These are phyloP conservation scores for Coenonympha glycerion DNA, from an alignment of 2,888 invertebrate genomes.

Conservation along the genomic window DNA sequence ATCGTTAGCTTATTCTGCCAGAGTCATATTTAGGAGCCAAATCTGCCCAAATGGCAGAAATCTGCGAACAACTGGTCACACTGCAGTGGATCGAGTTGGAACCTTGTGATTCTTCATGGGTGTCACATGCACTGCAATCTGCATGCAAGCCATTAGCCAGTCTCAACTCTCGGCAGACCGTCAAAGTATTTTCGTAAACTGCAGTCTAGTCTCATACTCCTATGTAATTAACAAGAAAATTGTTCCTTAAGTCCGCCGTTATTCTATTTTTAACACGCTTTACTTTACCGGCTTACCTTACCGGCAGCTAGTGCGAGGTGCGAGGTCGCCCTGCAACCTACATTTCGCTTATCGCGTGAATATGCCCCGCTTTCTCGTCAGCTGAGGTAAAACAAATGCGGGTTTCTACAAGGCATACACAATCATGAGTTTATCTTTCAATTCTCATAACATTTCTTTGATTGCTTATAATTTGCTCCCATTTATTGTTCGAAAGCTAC, in stretches of 20 bases:
- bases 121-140: constrained; percentile 15
- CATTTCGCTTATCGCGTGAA: constrained; percentile 24
- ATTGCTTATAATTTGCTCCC: too few relatives aligned
- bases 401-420: constrained; percentile 1
- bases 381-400: background rate
- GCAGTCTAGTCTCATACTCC: background rate
- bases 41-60: too few relatives aligned
- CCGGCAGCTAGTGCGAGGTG: constrained; percentile 2
- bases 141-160: constrained; percentile 9
- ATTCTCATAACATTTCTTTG: background rate
- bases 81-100: constrained; percentile 16
- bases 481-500: too few relatives aligned
- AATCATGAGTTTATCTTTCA: too few relatives aligned
- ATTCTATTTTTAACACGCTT: constrained; percentile 7
- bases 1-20: too few relatives aligned
- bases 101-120: constrained; percentile 18
- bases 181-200: background rate
- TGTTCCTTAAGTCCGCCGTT: background rate
- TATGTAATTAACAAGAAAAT: background rate
- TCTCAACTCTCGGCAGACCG: background rate
- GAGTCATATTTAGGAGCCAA: too few relatives aligned
- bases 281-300: background rate
- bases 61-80: too few relatives aligned
- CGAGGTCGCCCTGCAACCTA: constrained; percentile 28
- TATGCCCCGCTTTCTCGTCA: constrained; percentile 17